Conservation (phyloP, 2,797 vertebrate genomes). For the Lophura swinhoii region DNA sequence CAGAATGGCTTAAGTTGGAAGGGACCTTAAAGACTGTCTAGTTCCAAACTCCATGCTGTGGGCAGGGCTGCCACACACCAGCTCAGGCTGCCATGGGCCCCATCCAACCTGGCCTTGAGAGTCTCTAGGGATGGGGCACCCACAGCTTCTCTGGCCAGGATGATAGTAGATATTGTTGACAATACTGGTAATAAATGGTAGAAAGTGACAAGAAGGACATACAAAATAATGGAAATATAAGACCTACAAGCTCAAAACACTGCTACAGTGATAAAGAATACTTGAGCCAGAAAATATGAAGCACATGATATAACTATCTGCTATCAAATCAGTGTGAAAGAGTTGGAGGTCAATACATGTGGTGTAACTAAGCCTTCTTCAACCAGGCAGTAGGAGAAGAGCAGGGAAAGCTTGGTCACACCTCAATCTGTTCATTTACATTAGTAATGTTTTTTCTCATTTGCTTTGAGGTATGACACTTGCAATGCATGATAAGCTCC, state of each 20-base stretch:
- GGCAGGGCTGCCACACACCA: background rate
- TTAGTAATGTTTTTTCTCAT: background rate
- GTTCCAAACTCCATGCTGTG: background rate
- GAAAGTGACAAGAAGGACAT: background rate
- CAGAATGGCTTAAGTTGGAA: too few species aligned
- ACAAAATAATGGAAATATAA: background rate
- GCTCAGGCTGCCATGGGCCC: background rate
- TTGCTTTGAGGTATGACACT: background rate
- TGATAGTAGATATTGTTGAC: background rate
- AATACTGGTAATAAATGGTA: background rate
- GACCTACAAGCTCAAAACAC: background rate
- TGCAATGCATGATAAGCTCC: background rate
- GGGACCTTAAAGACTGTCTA: background rate
- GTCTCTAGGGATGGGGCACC: background rate
- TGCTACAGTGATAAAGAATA: background rate
- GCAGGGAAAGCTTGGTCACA: background rate
- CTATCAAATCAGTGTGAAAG: background rate
- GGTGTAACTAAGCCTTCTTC: background rate
- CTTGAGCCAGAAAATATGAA: background rate
- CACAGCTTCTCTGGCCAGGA: background rate
- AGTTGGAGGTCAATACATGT: background rate
- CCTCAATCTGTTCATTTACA: background rate
- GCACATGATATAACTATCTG: background rate
- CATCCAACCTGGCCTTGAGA: background rate
- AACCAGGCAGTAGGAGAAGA: background rate